Evolutionary conservation across 2,888 invertebrate genomes (phyloP).

Genomic region (Pterostichus madidus): DNA sequence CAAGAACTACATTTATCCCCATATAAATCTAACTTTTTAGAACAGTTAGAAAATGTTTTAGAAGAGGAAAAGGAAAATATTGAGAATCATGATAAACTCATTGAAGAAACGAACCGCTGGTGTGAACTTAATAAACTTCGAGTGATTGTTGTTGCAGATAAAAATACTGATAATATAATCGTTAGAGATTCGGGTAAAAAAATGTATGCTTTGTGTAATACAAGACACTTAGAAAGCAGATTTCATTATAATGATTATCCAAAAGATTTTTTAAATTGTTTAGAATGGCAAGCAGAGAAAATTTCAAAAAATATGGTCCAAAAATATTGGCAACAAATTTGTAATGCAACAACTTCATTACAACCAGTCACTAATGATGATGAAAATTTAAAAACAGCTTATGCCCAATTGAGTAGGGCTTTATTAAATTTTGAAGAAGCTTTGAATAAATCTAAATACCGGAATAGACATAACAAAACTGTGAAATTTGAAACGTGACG

Average conservation of each 20-base stretch:
- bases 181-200: slow-evolving; percentile 48
- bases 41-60: slow-evolving; percentile 78
- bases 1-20: slow-evolving; percentile 75
- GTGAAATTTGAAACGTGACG: slow-evolving; percentile 74
- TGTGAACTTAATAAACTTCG: slow-evolving; percentile 70
- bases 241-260: slow-evolving; percentile 58
- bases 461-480: slow-evolving; percentile 71
- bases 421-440: slow-evolving; percentile 75
- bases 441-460: slow-evolving; percentile 69
- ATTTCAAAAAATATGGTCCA: slow-evolving; percentile 40
- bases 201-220: slow-evolving; percentile 49
- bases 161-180: slow-evolving; percentile 30
- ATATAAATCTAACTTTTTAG: slow-evolving; percentile 78
- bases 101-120: slow-evolving; percentile 70
- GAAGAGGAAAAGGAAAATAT: slow-evolving; percentile 69
- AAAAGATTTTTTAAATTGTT: slow-evolving; percentile 55
- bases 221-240: slow-evolving; percentile 57
- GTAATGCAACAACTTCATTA: slow-evolving; percentile 72
- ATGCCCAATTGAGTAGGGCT: slow-evolving; percentile 75
- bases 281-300: slow-evolving; percentile 57
- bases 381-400: slow-evolving; percentile 74
- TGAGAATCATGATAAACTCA: slow-evolving; percentile 23
- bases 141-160: slow-evolving; percentile 14
- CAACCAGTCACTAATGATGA: slow-evolving; percentile 73
- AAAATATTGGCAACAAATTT: slow-evolving; percentile 73